These are phyloP conservation scores for Pseudachorutes palmiensis DNA, from an alignment of 1,140 invertebrate species.

Conservation along the genomic window DNA sequence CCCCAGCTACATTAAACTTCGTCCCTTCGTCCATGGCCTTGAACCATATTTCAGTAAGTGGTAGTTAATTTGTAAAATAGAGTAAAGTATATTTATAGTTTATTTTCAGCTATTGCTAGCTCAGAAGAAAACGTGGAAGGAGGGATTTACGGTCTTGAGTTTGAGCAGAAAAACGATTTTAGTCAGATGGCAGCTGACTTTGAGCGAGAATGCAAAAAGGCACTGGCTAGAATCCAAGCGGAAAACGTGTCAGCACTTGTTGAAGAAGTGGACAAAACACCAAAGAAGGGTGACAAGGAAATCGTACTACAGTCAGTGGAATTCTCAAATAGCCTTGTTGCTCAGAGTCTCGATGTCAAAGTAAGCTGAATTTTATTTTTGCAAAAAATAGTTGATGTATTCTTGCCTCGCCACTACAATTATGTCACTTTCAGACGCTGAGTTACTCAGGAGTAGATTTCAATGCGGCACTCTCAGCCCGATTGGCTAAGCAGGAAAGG, in stretches of 20 bases:
- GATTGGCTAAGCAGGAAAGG: slow-evolving; percentile 10
- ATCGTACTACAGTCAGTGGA: slow-evolving; percentile 15
- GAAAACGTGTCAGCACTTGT: not conserved
- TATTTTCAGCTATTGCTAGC: slow-evolving; percentile 17
- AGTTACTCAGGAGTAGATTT: not conserved
- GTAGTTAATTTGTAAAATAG: not conserved
- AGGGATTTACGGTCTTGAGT: slow-evolving; percentile 25
- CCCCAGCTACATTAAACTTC: slow-evolving; percentile 12
- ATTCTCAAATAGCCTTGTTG: not conserved
- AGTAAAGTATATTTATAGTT: not conserved
- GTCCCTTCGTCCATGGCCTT: slow-evolving; percentile 5
- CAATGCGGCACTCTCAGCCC: not conserved
- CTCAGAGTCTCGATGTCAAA: not conserved
- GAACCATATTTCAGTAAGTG: slow-evolving; percentile 28
- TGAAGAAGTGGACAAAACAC: not conserved
- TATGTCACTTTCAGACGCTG: slow-evolving; percentile 9
- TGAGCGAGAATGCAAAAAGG: slow-evolving; percentile 12
- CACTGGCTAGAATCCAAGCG: not conserved
- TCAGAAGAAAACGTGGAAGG: not conserved
- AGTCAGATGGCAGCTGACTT: slow-evolving; percentile 3
- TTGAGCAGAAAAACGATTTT: slow-evolving; percentile 23
- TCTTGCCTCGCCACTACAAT: too few relatives aligned
- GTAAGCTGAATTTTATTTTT: slow-evolving; percentile 1
- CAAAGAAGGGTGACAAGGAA: slow-evolving; percentile 19
- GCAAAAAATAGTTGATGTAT: not conserved